Evolutionary conservation across 1,140 invertebrate species (phyloP).

Genomic region (Calliphora vicina): DNA sequence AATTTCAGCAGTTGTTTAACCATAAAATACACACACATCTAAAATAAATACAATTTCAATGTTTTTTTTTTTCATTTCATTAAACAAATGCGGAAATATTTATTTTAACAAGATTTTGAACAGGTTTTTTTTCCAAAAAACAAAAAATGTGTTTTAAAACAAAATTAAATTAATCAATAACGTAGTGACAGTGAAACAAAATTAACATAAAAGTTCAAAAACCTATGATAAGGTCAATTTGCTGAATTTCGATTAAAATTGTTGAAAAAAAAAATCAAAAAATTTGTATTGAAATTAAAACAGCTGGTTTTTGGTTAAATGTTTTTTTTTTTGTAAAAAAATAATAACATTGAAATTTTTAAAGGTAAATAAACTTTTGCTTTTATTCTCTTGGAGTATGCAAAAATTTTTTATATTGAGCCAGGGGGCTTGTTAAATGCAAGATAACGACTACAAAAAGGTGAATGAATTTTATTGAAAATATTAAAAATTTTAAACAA

Average conservation of each 20-base stretch:
- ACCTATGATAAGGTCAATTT: neutral
- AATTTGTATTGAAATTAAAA: neutral
- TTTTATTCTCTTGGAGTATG: neutral
- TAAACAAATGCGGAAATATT: conserved; percentile 12
- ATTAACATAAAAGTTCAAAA: conserved; percentile 28
- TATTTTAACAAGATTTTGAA: neutral
- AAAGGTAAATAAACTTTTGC: conserved; percentile 19
- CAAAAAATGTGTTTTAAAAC: neutral
- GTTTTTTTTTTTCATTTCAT: neutral
- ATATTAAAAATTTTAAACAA: neutral
- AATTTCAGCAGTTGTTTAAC: neutral
- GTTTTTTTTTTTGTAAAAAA: no score
- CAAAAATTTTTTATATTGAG: neutral
- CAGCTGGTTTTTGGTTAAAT: neutral
- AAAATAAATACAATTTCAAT: neutral
- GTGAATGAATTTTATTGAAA: neutral
- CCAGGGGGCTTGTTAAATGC: neutral
- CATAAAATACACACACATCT: neutral
- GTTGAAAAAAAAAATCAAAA: no score
- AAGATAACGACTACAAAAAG: no score
- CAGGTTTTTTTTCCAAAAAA: neutral
- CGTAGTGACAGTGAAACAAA: neutral
- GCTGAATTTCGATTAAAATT: neutral
- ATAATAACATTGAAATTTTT: neutral
- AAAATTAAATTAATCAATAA: neutral